Evolutionary conservation across 2,113 vertebrate genomes (phyloP), one percentile per base, ranked within the genome.

Genomic region (Myotis brandtii): DNA sequence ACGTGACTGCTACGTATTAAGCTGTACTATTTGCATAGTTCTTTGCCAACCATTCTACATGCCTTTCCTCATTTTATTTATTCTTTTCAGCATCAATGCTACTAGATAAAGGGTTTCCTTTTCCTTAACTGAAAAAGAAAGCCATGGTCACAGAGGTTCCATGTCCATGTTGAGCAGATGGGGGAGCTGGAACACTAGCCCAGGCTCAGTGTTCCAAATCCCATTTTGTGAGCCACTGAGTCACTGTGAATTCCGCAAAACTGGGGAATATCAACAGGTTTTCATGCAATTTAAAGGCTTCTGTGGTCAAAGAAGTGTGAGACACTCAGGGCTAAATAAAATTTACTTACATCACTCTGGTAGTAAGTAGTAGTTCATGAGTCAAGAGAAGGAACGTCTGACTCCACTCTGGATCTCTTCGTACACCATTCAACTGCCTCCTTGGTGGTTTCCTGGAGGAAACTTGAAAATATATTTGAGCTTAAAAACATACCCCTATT

Each of bases 391-490:
- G 20, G 37, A 6, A n/a, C 52, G 3, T 25, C 5, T 9, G 14
- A 23, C 12, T 62, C 7, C 4, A 18, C 30, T 48, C 66, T 52
- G 4, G 10, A 52, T 88, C 21, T 84, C 75, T 59, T 64, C 2
- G 30, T 69, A 27, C 0, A 6, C 16, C 1, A n/a, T 6, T 48
- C 0, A 2, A 3, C 25, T 12, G 17, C 17, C 40, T 81, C 25
- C 10, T 40, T 27, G 17, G 21, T 50, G 13, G 17, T 81, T 69
- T 93, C 37, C 0, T 17, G 18, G 43, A 89, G 48, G 34, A 77
- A 67, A 9, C 67, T 75, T 79, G 21, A 96, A 96, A 95, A 76
- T 95, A 27, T 1, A 20, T 20, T 30, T 59, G 21, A 93, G 43
- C 25, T 86, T 91, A 56, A 92, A 95, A 75, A 50, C 11, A 37